Evolutionary conservation across 2,113 vertebrate genomes (phyloP).

Genomic region (Boulengeromyrus knoepffleri): DNA sequence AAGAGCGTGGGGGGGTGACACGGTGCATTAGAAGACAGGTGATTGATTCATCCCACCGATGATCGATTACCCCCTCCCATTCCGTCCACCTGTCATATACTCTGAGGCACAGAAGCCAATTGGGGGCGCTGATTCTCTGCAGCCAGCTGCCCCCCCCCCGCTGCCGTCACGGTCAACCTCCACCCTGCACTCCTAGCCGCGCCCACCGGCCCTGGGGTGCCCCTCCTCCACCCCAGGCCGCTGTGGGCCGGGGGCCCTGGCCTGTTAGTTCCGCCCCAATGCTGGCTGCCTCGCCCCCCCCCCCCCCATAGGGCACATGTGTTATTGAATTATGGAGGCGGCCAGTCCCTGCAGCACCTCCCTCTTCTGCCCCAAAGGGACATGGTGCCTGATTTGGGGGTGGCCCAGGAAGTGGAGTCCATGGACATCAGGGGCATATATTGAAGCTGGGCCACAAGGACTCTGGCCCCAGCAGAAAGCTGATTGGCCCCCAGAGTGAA

Average conservation of each 20-base stretch:
- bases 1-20: conserved; percentile 38
- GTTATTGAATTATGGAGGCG: conserved; percentile 63
- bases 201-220: no score
- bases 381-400: not conserved
- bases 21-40: conserved; percentile 35
- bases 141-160: conserved; percentile 56
- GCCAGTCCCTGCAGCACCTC: not conserved
- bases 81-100: not conserved
- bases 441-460: not conserved
- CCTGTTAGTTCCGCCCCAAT: conserved; percentile 51
- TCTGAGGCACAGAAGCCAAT: not conserved
- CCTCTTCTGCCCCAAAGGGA: not conserved
- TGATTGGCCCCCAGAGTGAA: not conserved
- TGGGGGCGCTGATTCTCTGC: conserved; percentile 45
- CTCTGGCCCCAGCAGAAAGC: not conserved
- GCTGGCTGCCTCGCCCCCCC: conserved; percentile 45
- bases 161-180: no score
- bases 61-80: conserved; percentile 38
- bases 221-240: no score
- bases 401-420: not conserved
- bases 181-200: no score
- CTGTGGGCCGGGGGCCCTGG: conserved; percentile 37
- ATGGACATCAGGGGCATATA: not conserved
- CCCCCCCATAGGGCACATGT: conserved; percentile 60
- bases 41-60: conserved; percentile 43